Evolutionary conservation across 2,888 invertebrate species (phyloP).

Genomic region (Ophion slaviceki): DNA sequence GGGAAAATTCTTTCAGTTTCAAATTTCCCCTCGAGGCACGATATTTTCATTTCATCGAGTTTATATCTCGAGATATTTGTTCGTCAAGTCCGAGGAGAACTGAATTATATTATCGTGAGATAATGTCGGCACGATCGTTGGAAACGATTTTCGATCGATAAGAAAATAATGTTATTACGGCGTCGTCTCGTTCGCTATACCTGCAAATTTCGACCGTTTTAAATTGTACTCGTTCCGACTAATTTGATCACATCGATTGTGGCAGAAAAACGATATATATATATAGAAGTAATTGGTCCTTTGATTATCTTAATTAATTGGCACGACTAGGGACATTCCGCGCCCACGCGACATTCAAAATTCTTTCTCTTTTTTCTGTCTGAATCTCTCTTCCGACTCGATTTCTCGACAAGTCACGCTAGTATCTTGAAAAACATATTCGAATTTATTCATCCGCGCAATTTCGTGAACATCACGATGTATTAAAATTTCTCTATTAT

Average conservation of each 20-base stretch:
- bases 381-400: constrained; percentile 11
- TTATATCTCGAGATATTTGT: constrained; percentile 61
- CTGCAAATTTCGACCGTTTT: not conserved
- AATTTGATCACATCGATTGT: not conserved
- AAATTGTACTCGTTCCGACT: not conserved
- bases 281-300: constrained; percentile 73
- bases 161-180: no score
- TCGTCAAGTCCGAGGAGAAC: constrained; percentile 62
- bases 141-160: no score
- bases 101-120: constrained; percentile 62
- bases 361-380: constrained; percentile 5
- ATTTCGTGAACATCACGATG: constrained; percentile 60
- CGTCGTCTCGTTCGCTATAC: no score
- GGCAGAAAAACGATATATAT: constrained; percentile 27
- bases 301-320: constrained; percentile 76
- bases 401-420: constrained; percentile 6
- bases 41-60: constrained; percentile 55
- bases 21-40: not conserved
- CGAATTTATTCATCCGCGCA: constrained; percentile 72
- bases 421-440: constrained; percentile 71
- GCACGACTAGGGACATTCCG: constrained; percentile 69
- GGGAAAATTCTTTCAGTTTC: no score
- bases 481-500: no score
- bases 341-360: constrained; percentile 69
- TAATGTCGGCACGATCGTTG: no score